Conservation (phyloP, 2,113 vertebrate species). For the Acinonyx jubatus region DNA sequence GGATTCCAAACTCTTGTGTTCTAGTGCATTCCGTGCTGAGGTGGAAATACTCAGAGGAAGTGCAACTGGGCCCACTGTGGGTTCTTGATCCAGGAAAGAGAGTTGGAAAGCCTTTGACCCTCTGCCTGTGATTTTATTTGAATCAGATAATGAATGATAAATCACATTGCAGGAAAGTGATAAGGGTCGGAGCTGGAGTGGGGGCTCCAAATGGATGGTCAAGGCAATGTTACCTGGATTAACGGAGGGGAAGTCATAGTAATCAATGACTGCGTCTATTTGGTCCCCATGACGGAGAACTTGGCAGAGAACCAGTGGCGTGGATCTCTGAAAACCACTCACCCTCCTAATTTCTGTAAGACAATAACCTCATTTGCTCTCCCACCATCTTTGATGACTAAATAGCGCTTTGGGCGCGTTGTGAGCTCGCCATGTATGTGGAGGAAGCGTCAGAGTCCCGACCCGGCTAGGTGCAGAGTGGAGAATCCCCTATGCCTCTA, state of each 20-base stretch:
- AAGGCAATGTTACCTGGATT: background rate
- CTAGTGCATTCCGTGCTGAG: background rate
- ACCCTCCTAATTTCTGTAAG: background rate
- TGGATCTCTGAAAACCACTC: background rate
- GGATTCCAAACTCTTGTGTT: background rate
- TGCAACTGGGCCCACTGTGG: background rate
- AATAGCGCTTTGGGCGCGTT: background rate
- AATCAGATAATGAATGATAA: conserved; percentile 13
- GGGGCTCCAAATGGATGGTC: background rate
- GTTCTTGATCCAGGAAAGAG: conserved; percentile 9
- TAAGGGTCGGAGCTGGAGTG: background rate
- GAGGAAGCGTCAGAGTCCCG: background rate
- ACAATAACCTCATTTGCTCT: background rate
- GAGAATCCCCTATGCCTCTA: background rate
- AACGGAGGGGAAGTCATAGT: background rate
- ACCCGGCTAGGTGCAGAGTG: conserved; percentile 27
- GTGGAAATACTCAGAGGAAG: background rate
- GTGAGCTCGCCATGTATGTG: background rate
- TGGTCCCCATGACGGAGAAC: background rate
- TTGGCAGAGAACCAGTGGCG: background rate
- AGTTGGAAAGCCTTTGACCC: background rate
- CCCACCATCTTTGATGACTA: background rate
- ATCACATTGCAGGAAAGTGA: background rate
- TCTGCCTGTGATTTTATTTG: background rate
- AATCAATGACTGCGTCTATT: background rate